These are phyloP conservation scores for Chloromyia formosa DNA, from an alignment of 2,888 invertebrate species.

Conservation along the genomic window DNA sequence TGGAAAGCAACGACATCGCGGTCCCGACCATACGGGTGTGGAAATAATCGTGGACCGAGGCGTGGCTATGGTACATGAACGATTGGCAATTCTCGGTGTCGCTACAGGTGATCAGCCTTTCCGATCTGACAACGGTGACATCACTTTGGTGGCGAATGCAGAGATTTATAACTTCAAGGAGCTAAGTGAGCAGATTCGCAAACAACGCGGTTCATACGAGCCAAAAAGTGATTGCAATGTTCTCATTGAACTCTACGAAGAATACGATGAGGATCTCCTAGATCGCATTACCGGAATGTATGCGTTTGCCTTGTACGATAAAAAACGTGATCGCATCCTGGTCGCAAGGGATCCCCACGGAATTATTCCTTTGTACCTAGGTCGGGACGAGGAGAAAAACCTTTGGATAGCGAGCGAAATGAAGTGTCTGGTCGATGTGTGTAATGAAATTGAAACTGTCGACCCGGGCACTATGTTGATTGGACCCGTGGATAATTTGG, in stretches of 20 bases:
- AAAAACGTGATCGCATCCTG: conserved; percentile 56
- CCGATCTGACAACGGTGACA: conserved; percentile 56
- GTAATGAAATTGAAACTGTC: conserved; percentile 58
- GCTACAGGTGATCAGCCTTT: conserved; percentile 61
- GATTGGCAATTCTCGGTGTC: conserved; percentile 60
- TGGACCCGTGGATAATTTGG: conserved; percentile 56
- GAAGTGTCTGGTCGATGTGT: conserved; percentile 61
- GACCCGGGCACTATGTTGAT: conserved; percentile 59
- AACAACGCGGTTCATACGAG: conserved; percentile 56
- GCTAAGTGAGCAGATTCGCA: conserved; percentile 57
- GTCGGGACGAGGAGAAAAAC: conserved; percentile 59
- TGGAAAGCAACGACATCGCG: conserved; percentile 60
- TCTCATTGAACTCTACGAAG: conserved; percentile 61
- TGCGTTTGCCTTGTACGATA: conserved; percentile 61
- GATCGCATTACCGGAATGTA: conserved; percentile 62
- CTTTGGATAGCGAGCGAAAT: conserved; percentile 63
- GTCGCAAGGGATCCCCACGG: conserved; percentile 63
- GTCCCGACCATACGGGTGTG: conserved; percentile 61
- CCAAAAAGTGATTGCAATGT: conserved; percentile 63
- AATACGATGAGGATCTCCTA: conserved; percentile 57
- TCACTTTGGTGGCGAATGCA: conserved; percentile 61
- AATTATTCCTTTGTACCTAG: conserved; percentile 62
- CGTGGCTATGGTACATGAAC: conserved; percentile 60
- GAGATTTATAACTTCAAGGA: conserved; percentile 63
- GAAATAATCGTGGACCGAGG: conserved; percentile 57